Evolutionary conservation across 2,113 vertebrate genomes (phyloP).

Genomic region (Petroica traversi): DNA sequence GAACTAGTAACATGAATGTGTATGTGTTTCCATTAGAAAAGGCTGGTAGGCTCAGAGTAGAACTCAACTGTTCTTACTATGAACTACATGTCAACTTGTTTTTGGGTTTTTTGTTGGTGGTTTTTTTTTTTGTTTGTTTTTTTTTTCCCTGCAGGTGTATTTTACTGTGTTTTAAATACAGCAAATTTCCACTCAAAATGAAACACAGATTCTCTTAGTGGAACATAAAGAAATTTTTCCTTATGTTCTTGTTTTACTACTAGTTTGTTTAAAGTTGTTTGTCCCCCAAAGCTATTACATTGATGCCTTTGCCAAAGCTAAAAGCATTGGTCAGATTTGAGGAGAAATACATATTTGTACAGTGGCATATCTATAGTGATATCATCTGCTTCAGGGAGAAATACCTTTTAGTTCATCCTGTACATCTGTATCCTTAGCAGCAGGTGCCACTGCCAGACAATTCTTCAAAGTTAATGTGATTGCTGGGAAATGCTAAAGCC

Average conservation of each 20-base stretch:
- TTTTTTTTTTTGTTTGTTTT: too few relatives aligned
- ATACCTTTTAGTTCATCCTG: slow-evolving; percentile 33
- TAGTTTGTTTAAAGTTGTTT: neutral
- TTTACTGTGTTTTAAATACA: neutral
- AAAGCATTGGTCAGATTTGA: neutral
- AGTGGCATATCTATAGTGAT: neutral
- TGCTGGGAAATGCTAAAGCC: neutral
- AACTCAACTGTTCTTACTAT: neutral
- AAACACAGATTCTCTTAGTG: neutral
- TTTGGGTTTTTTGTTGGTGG: neutral
- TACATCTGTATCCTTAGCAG: slow-evolving; percentile 57
- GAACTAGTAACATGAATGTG: neutral
- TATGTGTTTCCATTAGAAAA: neutral
- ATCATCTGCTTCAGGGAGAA: neutral
- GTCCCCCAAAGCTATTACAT: neutral
- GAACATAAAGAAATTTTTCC: neutral
- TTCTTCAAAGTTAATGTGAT: slow-evolving; percentile 6
- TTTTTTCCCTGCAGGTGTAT: neutral
- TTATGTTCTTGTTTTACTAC: neutral
- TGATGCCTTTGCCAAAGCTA: neutral
- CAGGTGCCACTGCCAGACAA: slow-evolving; percentile 60
- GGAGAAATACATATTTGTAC: neutral
- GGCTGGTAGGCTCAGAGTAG: neutral
- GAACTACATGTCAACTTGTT: neutral
- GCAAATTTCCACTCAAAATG: neutral